phyloP scores from a whole-genome alignment of 2,113 vertebrate genomes.

The Platysteira castanea region DNA sequence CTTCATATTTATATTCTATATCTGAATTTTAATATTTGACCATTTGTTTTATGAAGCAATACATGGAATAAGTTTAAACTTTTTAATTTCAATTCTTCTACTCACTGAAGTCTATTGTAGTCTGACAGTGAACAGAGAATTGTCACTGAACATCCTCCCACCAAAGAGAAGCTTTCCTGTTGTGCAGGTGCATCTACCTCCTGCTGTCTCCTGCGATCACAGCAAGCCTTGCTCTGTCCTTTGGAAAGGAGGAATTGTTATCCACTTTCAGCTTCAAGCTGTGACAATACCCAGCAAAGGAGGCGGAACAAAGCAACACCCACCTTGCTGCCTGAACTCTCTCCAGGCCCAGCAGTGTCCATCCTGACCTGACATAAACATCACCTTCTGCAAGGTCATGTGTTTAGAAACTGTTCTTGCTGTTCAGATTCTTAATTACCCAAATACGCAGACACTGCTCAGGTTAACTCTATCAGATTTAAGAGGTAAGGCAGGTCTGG shows the following conservation, averaged over 20 bases:
- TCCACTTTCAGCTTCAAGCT: neutral
- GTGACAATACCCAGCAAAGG: neutral
- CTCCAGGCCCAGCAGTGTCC: neutral
- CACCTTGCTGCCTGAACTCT: neutral
- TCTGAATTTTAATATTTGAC: neutral
- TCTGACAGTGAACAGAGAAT: neutral
- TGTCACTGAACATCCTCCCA: neutral
- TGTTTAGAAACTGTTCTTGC: neutral
- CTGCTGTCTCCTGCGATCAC: neutral
- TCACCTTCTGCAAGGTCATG: neutral
- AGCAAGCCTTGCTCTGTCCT: neutral
- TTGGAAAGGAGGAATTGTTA: neutral
- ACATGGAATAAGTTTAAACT: neutral
- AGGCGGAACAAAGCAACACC: neutral
- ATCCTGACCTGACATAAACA: neutral
- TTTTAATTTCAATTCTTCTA: neutral
- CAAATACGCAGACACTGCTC: neutral
- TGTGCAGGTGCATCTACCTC: neutral
- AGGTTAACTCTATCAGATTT: neutral
- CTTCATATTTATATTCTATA: neutral
- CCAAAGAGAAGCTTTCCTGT: neutral
- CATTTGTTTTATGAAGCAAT: neutral
- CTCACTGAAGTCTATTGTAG: neutral
- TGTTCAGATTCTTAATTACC: neutral
- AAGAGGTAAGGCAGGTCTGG: neutral